Evolutionary conservation across 2,797 vertebrate species (phyloP), one percentile per base, ranked within the genome.

Genomic region (Bucorvus abyssinicus): DNA sequence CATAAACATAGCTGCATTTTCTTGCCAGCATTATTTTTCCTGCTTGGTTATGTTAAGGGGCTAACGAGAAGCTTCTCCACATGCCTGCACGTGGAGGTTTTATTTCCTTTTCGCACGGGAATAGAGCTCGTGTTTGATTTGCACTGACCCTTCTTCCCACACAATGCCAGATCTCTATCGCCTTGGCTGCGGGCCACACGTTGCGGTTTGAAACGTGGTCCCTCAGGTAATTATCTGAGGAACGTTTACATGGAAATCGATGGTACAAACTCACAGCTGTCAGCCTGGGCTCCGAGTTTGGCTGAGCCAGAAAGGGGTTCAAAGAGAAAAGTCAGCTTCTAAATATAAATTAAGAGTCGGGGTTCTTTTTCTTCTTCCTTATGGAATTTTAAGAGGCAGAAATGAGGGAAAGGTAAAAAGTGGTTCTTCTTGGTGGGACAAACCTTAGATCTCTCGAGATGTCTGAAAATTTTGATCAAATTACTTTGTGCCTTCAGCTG

Each of bases 181-280:
- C 91, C 77, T 93, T 97, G 96, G 96, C 97, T n/a, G 5, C 2
- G 14, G 59, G 94, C 93, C 95, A 94, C 76, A 12, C 2, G 5
- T 45, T 94, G 96, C 13, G 90, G 94, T 96, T 93, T 80, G 92
- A 97, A 93, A 95, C 63, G 9, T 14, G 81, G 59, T 97, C 97
- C 95, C 95, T 73, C 96, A 95, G 95, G 95, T 97, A 88, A 95
- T 97, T 93, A 92, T 96, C 84, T 63, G 84, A 92, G 89, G 94
- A 97, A 91, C 74, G 80, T 68, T 94, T 55, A 89, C 93, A 96
- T 91, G 89, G 95, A 96, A 97, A 96, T 93, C 40, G 6, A 94
- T 95, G 95, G 96, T 84, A 95, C 87, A 82, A 93, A 50, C 92
- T 94, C 94, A 73, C 90, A 96, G 95, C 96, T 96, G 96, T 87